phyloP scores from a whole-genome alignment of 2,113 vertebrate genomes.

The Dasyurus viverrinus region DNA sequence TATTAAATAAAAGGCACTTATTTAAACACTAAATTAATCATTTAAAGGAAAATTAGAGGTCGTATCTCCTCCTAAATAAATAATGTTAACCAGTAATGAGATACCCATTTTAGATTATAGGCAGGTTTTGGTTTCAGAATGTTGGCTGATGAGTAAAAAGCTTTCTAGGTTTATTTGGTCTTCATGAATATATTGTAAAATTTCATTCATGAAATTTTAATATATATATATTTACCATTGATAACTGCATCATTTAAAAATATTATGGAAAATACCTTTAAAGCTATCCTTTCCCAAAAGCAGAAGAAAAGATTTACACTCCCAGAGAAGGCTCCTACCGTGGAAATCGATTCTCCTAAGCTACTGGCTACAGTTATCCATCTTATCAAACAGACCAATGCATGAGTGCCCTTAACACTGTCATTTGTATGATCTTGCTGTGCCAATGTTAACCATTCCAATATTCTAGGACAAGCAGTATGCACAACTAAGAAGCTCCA shows the following conservation, averaged over 20 bases:
- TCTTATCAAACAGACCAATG: conserved; percentile 65
- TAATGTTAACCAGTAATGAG: conserved; percentile 88
- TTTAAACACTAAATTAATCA: conserved; percentile 94
- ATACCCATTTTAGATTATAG: conserved; percentile 85
- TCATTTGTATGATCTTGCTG: conserved; percentile 61
- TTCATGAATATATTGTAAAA: conserved; percentile 72
- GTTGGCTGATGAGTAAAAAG: conserved; percentile 73
- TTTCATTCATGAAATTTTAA: conserved; percentile 75
- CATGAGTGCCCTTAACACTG: conserved; percentile 62
- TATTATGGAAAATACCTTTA: conserved; percentile 75
- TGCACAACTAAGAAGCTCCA: not conserved
- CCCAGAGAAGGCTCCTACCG: conserved; percentile 60
- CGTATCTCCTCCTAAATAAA: conserved; percentile 86
- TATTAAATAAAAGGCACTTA: conserved; percentile 91
- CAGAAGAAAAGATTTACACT: conserved; percentile 77
- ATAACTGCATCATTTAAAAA: conserved; percentile 69
- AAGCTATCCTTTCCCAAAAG: conserved; percentile 77
- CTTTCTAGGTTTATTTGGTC: conserved; percentile 76
- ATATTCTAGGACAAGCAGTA: not conserved
- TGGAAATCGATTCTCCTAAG: conserved; percentile 68
- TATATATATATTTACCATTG: conserved; percentile 47
- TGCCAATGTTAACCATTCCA: conserved; percentile 66
- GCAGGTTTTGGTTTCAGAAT: conserved; percentile 72
- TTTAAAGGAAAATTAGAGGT: conserved; percentile 93
- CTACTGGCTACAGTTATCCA: conserved; percentile 68